These are phyloP conservation scores for Nemurella pictetii DNA, from an alignment of 2,888 invertebrate genomes.

Conservation along the genomic window DNA sequence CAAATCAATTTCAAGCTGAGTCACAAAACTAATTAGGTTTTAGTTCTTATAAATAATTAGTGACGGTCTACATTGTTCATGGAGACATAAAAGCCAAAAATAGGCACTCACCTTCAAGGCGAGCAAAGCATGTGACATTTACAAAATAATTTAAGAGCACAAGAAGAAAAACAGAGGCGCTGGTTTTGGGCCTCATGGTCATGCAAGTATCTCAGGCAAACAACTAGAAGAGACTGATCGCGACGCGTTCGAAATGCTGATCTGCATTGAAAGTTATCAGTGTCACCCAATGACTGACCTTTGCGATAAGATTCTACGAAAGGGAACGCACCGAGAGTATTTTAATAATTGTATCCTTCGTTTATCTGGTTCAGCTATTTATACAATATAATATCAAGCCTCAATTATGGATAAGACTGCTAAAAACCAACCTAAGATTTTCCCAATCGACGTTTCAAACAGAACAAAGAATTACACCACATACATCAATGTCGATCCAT, in stretches of 20 bases:
- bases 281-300: background rate
- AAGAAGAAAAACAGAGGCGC: background rate
- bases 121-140: background rate
- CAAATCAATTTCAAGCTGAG: background rate
- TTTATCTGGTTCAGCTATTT: no score
- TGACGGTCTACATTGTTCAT: background rate
- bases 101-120: background rate
- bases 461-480: no score
- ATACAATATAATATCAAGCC: no score
- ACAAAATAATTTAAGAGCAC: background rate
- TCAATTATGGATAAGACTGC: no score
- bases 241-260: background rate
- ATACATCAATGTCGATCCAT: no score
- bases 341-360: no score
- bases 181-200: background rate
- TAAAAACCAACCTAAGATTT: no score
- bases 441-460: no score
- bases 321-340: no score
- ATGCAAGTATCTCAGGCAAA: background rate
- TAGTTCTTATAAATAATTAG: background rate
- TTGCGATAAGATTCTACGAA: no score
- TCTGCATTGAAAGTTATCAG: background rate
- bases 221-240: background rate
- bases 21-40: background rate
- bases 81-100: background rate